A percentile compares a stretch with the other conserved stretches of the same genome.
Evolutionary conservation across 2,888 invertebrate species (phyloP).

Genomic region (Eucriotettix oculatus): DNA sequence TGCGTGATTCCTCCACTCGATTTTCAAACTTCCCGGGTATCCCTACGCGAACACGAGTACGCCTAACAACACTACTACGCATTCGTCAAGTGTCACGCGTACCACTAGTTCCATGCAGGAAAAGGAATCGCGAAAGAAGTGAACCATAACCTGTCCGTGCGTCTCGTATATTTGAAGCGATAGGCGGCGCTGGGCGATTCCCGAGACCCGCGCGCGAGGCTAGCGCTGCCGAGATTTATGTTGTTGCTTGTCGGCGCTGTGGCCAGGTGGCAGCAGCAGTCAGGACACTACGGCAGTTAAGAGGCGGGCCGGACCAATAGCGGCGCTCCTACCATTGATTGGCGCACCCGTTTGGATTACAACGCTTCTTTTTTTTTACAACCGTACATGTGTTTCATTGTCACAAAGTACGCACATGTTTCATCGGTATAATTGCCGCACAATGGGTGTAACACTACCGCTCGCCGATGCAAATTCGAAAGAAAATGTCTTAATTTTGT

Average conservation of each 20-base stretch:
- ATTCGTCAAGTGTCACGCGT: neutral
- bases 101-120: neutral
- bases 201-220: neutral
- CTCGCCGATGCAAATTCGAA: too few species aligned
- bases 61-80: too few species aligned
- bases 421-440: neutral
- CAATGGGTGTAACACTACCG: neutral
- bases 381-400: neutral
- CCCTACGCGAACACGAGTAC: too few species aligned
- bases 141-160: neutral
- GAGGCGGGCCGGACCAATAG: slow-evolving; percentile 1
- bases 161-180: neutral
- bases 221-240: neutral
- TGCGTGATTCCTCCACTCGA: too few species aligned
- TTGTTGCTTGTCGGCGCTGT: neutral
- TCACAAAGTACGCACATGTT: neutral
- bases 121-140: neutral
- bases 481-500: too few species aligned
- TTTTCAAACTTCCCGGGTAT: too few species aligned
- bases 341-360: slow-evolving; percentile 6
- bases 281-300: neutral
- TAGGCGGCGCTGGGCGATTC: neutral
- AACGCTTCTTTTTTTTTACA: neutral
- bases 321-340: slow-evolving; percentile 5
- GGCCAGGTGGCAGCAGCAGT: slow-evolving; percentile 1